Percentiles rank a stretch among this genome's conserved stretches.
These are phyloP conservation scores for Clusia tigrina DNA, from an alignment of 2,888 invertebrate genomes.

Conservation along the genomic window DNA sequence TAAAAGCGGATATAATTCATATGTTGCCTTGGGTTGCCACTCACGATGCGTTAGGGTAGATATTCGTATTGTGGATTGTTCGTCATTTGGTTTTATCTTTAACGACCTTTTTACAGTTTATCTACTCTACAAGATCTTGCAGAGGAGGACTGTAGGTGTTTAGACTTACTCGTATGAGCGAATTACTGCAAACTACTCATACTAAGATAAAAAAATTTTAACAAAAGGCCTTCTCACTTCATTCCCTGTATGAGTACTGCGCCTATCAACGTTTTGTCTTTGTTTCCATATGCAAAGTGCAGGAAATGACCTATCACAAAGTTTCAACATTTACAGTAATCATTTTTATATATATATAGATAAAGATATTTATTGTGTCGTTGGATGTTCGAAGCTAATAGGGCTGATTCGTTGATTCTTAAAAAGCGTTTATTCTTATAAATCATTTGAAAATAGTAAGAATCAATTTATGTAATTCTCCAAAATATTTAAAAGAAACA, in stretches of 20 bases:
- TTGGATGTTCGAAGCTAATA: too few species aligned
- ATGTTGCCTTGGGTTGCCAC: constrained; percentile 33
- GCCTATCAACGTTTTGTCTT: constrained; percentile 23
- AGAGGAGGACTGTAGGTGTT: background rate
- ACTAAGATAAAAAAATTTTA: constrained; percentile 4
- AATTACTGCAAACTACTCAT: too few species aligned
- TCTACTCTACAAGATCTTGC: constrained; percentile 42
- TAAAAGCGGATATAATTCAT: constrained; percentile 49
- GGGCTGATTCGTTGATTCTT: too few species aligned
- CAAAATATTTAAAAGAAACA: too few species aligned
- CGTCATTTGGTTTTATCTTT: constrained; percentile 55
- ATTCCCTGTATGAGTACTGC: too few species aligned
- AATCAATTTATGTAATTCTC: too few species aligned
- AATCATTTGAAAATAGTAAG: too few species aligned
- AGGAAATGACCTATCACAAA: constrained; percentile 50
- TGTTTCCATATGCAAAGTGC: constrained; percentile 11
- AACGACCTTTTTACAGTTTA: constrained; percentile 49
- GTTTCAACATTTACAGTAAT: constrained; percentile 32
- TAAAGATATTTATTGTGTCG: too few species aligned
- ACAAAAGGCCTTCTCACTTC: constrained; percentile 28
- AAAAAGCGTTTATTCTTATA: too few species aligned
- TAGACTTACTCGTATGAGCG: background rate
- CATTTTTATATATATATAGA: too few species aligned
- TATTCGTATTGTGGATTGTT: too few species aligned
- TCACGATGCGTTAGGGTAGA: constrained; percentile 20